phyloP scores from a whole-genome alignment of 2,888 invertebrate genomes.

The Mystacides longicornis region DNA sequence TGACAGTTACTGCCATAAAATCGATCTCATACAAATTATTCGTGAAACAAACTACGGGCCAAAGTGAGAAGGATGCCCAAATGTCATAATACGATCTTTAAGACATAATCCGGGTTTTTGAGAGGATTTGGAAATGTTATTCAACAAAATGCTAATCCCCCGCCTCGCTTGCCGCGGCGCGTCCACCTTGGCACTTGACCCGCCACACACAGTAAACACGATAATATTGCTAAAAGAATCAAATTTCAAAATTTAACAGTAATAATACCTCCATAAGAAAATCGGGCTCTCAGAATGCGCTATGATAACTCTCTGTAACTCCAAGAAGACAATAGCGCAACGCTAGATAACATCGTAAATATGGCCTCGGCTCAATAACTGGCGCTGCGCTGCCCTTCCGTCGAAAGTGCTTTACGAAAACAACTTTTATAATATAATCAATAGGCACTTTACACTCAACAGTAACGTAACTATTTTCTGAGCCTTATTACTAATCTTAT shows the following conservation, averaged over 20 bases:
- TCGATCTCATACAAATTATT: too few relatives aligned
- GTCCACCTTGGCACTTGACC: slow-evolving; percentile 25
- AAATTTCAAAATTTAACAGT: not conserved
- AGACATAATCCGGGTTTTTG: not conserved
- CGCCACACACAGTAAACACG: slow-evolving; percentile 18
- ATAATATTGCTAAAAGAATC: slow-evolving; percentile 5
- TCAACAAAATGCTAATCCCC: slow-evolving; percentile 20
- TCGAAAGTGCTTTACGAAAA: slow-evolving; percentile 19
- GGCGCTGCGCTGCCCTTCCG: slow-evolving; percentile 22
- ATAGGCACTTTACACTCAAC: slow-evolving; percentile 18
- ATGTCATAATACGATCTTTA: not conserved
- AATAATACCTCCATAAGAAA: slow-evolving; percentile 15
- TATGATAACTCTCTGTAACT: slow-evolving; percentile 9
- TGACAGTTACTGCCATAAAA: not conserved
- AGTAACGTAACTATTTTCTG: slow-evolving; percentile 11
- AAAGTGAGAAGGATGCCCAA: not conserved
- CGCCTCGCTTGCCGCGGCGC: slow-evolving; percentile 20
- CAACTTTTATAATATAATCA: slow-evolving; percentile 14
- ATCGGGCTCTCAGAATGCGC: slow-evolving; percentile 3
- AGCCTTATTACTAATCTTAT: slow-evolving; percentile 10
- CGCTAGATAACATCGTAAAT: slow-evolving; percentile 57
- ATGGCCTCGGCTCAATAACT: slow-evolving; percentile 45
- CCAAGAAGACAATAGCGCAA: slow-evolving; percentile 41
- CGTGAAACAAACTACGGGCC: too few relatives aligned
- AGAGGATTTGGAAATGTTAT: not conserved